These are phyloP conservation scores for Hypercompe scribonia DNA, from an alignment of 2,888 invertebrate species.

Conservation along the genomic window DNA sequence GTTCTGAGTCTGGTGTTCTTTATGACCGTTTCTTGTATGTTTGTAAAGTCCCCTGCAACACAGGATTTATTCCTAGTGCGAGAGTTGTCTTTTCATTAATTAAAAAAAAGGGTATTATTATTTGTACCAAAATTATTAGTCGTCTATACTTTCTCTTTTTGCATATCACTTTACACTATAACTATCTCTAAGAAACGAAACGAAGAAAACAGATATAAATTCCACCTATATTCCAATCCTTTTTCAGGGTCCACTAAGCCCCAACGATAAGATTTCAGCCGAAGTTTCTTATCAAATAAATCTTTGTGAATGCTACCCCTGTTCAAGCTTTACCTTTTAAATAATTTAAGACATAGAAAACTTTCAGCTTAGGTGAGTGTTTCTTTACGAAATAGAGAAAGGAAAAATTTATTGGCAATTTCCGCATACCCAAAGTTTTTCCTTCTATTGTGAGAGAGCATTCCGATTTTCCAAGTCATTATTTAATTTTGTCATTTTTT, in stretches of 20 bases:
- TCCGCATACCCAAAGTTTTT: constrained; percentile 43
- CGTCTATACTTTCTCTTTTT: neutral
- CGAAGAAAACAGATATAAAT: neutral
- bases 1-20: too few relatives aligned
- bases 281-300: constrained; percentile 32
- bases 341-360: constrained; percentile 35
- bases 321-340: constrained; percentile 19
- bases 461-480: constrained; percentile 40
- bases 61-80: too few relatives aligned
- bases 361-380: constrained; percentile 28
- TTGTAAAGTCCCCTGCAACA: too few relatives aligned
- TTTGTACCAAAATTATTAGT: neutral
- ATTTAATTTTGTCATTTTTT: constrained; percentile 41
- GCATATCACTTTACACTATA: neutral
- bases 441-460: constrained; percentile 40
- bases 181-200: neutral
- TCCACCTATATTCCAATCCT: neutral
- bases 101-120: too few relatives aligned
- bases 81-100: too few relatives aligned
- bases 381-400: constrained; percentile 22
- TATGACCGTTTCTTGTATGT: too few relatives aligned
- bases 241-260: neutral
- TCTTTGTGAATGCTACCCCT: constrained; percentile 18
- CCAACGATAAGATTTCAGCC: constrained; percentile 15
- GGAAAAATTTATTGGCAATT: constrained; percentile 55